Evolutionary conservation across 2,113 vertebrate genomes (phyloP).

Genomic region (Herpetotheres cachinnans): DNA sequence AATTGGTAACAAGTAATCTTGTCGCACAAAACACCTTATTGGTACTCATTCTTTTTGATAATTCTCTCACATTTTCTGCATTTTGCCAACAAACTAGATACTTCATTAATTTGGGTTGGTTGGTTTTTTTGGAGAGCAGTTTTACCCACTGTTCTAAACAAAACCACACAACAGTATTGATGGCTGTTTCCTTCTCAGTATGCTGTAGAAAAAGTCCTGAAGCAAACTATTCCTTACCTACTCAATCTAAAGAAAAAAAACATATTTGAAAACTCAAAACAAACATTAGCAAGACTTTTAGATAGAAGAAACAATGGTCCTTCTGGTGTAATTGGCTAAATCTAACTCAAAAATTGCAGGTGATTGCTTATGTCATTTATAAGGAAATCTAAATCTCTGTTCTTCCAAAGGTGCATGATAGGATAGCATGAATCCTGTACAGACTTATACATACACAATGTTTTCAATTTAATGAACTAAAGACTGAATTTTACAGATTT

Average conservation of each 20-base stretch:
- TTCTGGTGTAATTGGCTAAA: neutral
- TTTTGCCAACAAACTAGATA: neutral
- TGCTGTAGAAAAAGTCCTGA: neutral
- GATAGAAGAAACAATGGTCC: neutral
- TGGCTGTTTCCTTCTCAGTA: neutral
- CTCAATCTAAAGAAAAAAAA: neutral
- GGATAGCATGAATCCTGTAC: neutral
- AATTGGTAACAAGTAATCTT: neutral
- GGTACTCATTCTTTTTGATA: neutral
- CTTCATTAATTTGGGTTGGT: neutral
- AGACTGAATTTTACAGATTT: neutral
- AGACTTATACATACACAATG: neutral
- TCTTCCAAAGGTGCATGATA: neutral
- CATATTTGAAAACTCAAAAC: neutral
- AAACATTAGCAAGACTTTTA: neutral
- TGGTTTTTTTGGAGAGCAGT: neutral
- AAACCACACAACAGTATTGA: neutral
- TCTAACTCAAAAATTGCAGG: neutral
- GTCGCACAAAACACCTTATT: neutral
- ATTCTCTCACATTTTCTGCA: neutral
- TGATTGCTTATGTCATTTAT: neutral
- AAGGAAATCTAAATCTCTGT: neutral
- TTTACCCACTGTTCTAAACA: neutral
- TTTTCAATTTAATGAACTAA: neutral
- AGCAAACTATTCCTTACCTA: neutral